phyloP scores from a whole-genome alignment of 2,797 vertebrate species.

The Meriones psammophilus region DNA sequence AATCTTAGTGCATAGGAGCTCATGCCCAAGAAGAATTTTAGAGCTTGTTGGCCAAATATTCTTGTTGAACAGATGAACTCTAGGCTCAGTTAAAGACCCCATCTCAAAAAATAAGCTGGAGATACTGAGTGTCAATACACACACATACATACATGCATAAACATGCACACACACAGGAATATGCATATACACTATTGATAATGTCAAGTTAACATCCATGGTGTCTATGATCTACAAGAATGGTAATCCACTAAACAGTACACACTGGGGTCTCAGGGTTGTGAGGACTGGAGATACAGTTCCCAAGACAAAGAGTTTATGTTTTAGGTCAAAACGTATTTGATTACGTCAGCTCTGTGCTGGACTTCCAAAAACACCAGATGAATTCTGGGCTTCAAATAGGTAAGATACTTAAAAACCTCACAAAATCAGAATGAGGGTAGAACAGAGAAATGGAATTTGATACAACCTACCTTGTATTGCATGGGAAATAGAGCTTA shows the following conservation, averaged over 20 bases:
- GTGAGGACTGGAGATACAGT: not conserved
- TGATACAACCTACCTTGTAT: not conserved
- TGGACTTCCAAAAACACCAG: not conserved
- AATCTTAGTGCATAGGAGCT: not conserved
- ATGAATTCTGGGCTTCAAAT: not conserved
- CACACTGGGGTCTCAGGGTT: not conserved
- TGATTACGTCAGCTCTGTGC: not conserved
- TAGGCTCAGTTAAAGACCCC: not conserved
- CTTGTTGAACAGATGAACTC: not conserved
- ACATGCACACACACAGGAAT: not conserved
- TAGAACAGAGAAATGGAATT: not conserved
- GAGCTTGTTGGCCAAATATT: not conserved
- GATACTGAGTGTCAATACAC: not conserved
- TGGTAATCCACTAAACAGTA: not conserved
- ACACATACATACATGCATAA: not conserved
- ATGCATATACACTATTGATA: not conserved
- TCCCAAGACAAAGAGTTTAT: not conserved
- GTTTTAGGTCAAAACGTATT: not conserved
- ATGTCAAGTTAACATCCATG: not conserved
- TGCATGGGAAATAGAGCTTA: not conserved
- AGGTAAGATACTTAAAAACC: not conserved
- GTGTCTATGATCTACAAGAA: not conserved
- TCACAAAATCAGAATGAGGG: not conserved
- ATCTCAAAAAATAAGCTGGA: not conserved
- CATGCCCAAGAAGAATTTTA: not conserved